Conservation (phyloP, 2,113 vertebrate genomes). For the Saguinus imperator region DNA sequence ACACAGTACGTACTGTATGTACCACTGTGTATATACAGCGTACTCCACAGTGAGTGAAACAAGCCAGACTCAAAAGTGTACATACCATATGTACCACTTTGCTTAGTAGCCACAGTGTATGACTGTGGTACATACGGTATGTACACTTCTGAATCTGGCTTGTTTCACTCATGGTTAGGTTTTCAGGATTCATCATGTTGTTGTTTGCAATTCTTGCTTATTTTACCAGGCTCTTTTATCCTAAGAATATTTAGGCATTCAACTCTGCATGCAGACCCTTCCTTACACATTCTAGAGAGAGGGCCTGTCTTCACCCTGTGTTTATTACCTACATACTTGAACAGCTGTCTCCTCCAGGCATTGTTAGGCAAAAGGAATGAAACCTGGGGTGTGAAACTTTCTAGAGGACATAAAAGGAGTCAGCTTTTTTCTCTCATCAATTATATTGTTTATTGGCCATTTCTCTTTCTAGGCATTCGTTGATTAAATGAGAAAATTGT, state of each 20-base stretch:
- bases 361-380: background rate
- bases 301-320: background rate
- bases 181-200: background rate
- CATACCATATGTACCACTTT: no score
- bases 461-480: constrained; percentile 45
- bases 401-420: background rate
- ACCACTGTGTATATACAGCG: no score
- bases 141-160: background rate
- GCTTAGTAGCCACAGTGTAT: background rate
- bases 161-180: background rate
- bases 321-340: background rate
- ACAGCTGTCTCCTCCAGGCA: background rate
- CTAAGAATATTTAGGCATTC: background rate
- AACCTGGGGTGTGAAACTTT: background rate
- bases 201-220: constrained; percentile 19
- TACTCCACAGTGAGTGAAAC: no score
- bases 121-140: background rate
- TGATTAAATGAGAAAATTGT: constrained; percentile 9
- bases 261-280: background rate
- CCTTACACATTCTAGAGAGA: background rate
- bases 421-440: background rate
- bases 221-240: constrained; percentile 1
- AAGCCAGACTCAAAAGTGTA: no score
- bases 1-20: no score
- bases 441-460: background rate